Base-by-base conservation (phyloP, 1,140 invertebrate genomes). In the Lordiphosa clarofinis region DNA sequence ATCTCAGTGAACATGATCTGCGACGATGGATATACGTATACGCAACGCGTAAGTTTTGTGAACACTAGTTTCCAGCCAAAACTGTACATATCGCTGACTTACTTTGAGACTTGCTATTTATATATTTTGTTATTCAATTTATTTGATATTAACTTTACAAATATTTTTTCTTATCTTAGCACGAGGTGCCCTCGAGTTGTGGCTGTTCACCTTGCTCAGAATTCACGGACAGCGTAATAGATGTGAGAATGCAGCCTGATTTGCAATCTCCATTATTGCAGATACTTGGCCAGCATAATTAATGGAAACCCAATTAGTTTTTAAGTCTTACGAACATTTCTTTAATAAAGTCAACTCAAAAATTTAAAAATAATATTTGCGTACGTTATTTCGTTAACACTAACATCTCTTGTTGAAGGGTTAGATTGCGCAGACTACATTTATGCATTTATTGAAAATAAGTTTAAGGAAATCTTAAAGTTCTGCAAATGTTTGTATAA, bases 1-100 rank as follows among this genome's bases (percentile, higher is more conserved):
- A 74, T 89, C 47, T 57, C 67, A 21, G 86, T 89, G 38, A 68
- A 82, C 57, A 65, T 89, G 60, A 52, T 73, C 46, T 89, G 88
- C 42, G 69, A 66, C 13, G 87, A 89, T 74, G 86, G 84, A 4
- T 61, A 40, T 46, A 73, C 61, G 9, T 76, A 69, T 11, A 63
- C 6, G 1, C 78, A 88, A 46, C 44, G 70, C 33, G 76, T 88
- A 50, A 42, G 73, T 56, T 46, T 44, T 15, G 3, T 15, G 15
- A 15, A 15, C 15, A 15, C 15, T 15, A 15, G 15, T 15, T 15
- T 15, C 3, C 15, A 15, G 15, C 3, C 15, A 15, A 15, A 15
- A 15, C 1, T 15, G 36, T 31, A 15, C 31, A 42, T 43, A n/a
- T n/a, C n/a, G n/a, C n/a, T n/a, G n/a, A n/a, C n/a, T n/a, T n/a